Evolutionary conservation across 2,888 invertebrate species (phyloP).

Genomic region (Megaustenia siamemsis): DNA sequence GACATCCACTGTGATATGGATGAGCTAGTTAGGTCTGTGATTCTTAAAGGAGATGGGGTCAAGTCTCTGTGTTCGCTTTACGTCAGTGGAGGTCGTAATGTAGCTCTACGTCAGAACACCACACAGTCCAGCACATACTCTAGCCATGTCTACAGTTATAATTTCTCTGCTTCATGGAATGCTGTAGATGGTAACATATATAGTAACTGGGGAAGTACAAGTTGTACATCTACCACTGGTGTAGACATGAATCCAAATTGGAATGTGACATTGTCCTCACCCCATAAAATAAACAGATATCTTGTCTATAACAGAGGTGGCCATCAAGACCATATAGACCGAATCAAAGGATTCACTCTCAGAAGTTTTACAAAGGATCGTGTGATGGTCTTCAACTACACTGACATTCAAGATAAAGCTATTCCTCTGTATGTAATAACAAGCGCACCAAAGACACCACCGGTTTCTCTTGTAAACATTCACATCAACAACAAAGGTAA

Average conservation of each 20-base stretch:
- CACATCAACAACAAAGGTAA: neutral
- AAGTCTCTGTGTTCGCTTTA: slow-evolving; percentile 15
- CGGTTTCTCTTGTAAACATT: neutral
- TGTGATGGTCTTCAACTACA: neutral
- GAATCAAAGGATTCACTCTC: neutral
- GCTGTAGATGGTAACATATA: neutral
- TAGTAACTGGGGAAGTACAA: neutral
- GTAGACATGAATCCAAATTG: neutral
- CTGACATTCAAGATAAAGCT: neutral
- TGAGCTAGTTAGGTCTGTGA: neutral
- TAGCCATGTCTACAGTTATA: neutral
- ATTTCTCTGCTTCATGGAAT: neutral
- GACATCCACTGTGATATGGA: slow-evolving; percentile 16
- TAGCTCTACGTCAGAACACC: slow-evolving; percentile 2
- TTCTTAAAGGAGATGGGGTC: slow-evolving; percentile 6
- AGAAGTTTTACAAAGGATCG: neutral
- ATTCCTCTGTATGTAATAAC: neutral
- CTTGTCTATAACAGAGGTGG: neutral
- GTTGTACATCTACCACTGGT: neutral
- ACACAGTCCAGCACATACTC: neutral
- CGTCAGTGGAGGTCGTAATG: slow-evolving; percentile 30
- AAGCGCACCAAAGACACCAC: neutral
- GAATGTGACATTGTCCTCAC: neutral
- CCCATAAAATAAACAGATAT: neutral
- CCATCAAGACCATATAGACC: neutral